These are phyloP conservation scores for Pammene fasciana DNA, from an alignment of 2,888 invertebrate genomes.

Conservation along the genomic window DNA sequence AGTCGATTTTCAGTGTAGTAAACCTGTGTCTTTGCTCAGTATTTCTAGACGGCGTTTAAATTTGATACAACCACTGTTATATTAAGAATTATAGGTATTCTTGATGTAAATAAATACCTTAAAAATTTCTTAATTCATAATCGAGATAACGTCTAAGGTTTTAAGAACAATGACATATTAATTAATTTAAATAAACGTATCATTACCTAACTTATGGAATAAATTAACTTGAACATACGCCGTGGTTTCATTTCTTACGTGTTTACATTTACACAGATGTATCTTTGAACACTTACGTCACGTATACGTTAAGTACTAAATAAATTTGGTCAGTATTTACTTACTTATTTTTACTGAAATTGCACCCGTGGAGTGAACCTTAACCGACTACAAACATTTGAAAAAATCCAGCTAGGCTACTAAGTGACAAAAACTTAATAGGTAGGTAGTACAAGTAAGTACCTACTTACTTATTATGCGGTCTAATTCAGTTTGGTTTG, in stretches of 20 bases:
- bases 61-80: no score
- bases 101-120: neutral
- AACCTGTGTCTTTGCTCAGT: no score
- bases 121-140: no score
- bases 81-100: neutral
- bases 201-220: constrained; percentile 14
- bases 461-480: no score
- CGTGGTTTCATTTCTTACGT: constrained; percentile 15
- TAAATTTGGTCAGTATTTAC: neutral
- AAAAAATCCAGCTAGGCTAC: no score
- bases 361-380: no score
- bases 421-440: no score
- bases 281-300: constrained; percentile 7
- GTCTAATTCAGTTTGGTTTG: no score
- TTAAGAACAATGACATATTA: constrained; percentile 17
- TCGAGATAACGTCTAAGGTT: constrained; percentile 5
- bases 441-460: no score
- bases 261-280: constrained; percentile 31
- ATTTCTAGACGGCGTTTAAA: no score
- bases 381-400: no score
- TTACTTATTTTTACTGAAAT: neutral
- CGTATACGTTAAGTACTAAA: neutral
- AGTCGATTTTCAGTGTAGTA: no score
- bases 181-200: constrained; percentile 26
- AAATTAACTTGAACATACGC: constrained; percentile 25